Percentiles rank a stretch among this genome's conserved stretches.
Evolutionary conservation across 2,888 invertebrate genomes (phyloP).

Genomic region (Spilarctia lutea): DNA sequence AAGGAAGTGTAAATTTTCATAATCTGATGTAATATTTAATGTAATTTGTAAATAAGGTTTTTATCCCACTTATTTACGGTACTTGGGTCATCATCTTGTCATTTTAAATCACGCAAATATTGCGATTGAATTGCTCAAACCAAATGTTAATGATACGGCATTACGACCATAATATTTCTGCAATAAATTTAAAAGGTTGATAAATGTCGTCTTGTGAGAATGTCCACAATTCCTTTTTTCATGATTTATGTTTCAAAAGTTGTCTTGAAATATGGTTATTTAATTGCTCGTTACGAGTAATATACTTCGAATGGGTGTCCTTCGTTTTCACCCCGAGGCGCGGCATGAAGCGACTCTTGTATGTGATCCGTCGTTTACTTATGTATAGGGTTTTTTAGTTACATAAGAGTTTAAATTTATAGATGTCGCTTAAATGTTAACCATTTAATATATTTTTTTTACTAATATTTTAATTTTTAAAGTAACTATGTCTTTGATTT

Average conservation of each 20-base stretch:
- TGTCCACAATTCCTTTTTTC: slow-evolving; percentile 33
- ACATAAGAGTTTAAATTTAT: not conserved
- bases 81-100: not conserved
- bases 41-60: too few species aligned
- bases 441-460: too few species aligned
- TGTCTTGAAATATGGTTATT: slow-evolving; percentile 42
- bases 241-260: slow-evolving; percentile 46
- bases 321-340: slow-evolving; percentile 22
- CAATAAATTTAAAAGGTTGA: slow-evolving; percentile 41
- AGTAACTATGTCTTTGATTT: too few species aligned
- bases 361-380: not conserved
- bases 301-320: slow-evolving; percentile 29
- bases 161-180: slow-evolving; percentile 21
- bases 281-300: slow-evolving; percentile 45
- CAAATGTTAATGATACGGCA: not conserved
- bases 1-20: too few species aligned
- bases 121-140: not conserved
- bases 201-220: slow-evolving; percentile 28
- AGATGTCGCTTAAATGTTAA: not conserved
- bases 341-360: slow-evolving; percentile 9
- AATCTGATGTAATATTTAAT: too few species aligned
- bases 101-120: not conserved
- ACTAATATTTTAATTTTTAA: too few species aligned
- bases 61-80: not conserved
- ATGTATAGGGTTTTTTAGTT: not conserved